Base-by-base conservation (phyloP, 2,797 vertebrate genomes). In the Molossus molossus region DNA sequence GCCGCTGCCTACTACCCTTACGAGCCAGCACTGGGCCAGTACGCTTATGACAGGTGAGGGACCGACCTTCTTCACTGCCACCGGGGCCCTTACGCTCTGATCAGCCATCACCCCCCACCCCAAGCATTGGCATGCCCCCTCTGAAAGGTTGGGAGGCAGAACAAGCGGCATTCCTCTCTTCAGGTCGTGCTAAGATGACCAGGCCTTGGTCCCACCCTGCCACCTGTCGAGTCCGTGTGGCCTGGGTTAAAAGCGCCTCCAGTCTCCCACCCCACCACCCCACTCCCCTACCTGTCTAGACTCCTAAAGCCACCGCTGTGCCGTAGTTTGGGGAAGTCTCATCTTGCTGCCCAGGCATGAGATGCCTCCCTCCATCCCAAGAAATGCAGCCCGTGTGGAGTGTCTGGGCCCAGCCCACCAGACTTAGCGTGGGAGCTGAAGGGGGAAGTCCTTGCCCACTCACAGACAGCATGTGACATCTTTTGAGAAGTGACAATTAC, bases 1-100 rank as follows among this genome's bases (percentile, higher is more conserved):
- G 99, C 99, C 70, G 99, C 99, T 48, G 99, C 99, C 84, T 99
- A 99, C 98, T 99, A 99, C 95, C 99, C 99, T 0, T 99, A 99
- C 80, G 99, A 99, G 98, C 99, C 99, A 18, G 99, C 99, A 9
- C 97, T 99, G 98, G 99, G 99, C 98, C 99, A 99, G 98, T 99
- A 99, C 97, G 99, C 99, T 62, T 99, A 99, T 89, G 99, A 99
- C 98, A 99, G 99, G 99, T 99, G 99, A 98, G 99, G 64, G 73
- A 12, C 9, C 1, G 14, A 4, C 45, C 45, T 45, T n/a, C 57
- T 29, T 25, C 76, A 4, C 53, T 1, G 5, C 33, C 29, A 25
- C 29, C 2, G 0, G 20, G 40, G 18, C 14, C 77, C 18, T 33
- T 5, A 45, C 6, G 0, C 77, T n/a, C 21, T 50, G 0, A 18